Evolutionary conservation across 1,140 invertebrate species (phyloP).

Genomic region (Eciton burchellii): DNA sequence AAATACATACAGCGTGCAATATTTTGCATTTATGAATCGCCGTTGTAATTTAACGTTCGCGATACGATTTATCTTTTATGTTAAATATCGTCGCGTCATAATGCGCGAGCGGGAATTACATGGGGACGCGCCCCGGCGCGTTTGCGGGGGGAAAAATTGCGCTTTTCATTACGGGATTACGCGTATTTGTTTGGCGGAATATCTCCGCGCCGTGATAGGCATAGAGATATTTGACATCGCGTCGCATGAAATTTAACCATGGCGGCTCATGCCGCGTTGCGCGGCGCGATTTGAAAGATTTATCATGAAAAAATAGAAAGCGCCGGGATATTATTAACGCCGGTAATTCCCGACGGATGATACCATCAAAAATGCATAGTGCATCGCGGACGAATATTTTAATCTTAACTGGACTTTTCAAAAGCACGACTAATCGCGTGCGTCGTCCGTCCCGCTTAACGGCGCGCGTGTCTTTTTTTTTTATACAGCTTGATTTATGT

Average conservation of each 20-base stretch:
- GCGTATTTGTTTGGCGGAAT: conserved; percentile 7
- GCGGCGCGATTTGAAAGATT: not conserved
- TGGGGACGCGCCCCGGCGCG: too few species aligned
- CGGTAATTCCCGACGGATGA: too few species aligned
- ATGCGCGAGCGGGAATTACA: not conserved
- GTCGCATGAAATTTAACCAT: conserved; percentile 26
- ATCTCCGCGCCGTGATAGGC: not conserved
- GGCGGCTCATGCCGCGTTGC: not conserved
- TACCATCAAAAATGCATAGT: not conserved
- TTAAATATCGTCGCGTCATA: not conserved
- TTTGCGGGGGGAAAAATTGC: conserved; percentile 9
- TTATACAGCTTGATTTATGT: conserved; percentile 43
- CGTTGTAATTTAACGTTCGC: conserved; percentile 8
- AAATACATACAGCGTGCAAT: not conserved
- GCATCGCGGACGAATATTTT: not conserved
- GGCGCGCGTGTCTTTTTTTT: not conserved
- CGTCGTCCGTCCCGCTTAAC: not conserved
- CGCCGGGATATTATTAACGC: too few species aligned
- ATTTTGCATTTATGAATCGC: not conserved
- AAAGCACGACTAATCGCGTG: not conserved
- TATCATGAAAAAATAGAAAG: not conserved
- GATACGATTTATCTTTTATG: conserved; percentile 2
- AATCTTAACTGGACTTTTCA: not conserved
- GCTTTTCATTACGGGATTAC: conserved; percentile 17
- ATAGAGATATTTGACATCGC: not conserved